Evolutionary conservation across 2,888 invertebrate genomes (phyloP).

Genomic region (Stenurella melanura): DNA sequence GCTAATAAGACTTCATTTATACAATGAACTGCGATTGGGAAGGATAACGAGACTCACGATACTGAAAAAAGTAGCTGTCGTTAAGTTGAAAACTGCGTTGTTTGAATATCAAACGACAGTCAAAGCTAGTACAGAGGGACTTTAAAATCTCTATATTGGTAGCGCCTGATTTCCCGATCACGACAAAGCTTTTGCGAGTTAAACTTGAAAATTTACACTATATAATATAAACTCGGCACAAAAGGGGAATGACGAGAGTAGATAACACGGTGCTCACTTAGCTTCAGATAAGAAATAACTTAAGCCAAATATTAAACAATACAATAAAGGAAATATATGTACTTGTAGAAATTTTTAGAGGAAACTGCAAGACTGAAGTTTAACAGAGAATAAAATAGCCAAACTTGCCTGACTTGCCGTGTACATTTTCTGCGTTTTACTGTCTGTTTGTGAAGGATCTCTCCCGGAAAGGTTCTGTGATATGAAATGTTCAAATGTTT

Average conservation of each 20-base stretch:
- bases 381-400: background rate
- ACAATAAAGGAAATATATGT: background rate
- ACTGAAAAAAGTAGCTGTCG: slow-evolving; percentile 24
- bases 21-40: slow-evolving; percentile 23
- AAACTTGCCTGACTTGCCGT: background rate
- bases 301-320: background rate
- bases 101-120: slow-evolving; percentile 26
- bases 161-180: slow-evolving; percentile 4
- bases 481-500: slow-evolving; percentile 10
- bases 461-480: background rate
- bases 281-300: background rate
- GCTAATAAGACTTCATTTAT: slow-evolving; percentile 22
- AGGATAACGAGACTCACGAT: slow-evolving; percentile 17
- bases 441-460: slow-evolving; percentile 9
- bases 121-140: slow-evolving; percentile 1
- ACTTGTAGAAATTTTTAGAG: background rate
- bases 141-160: background rate
- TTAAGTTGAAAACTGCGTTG: slow-evolving; percentile 30
- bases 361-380: background rate
- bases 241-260: background rate
- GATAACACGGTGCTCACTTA: background rate
- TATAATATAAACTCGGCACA: background rate
- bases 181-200: background rate
- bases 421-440: background rate
- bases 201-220: background rate